Conservation (phyloP, 37 sponge, comb jelly and placozoan genomes). For the Theonella swinhoei region DNA sequence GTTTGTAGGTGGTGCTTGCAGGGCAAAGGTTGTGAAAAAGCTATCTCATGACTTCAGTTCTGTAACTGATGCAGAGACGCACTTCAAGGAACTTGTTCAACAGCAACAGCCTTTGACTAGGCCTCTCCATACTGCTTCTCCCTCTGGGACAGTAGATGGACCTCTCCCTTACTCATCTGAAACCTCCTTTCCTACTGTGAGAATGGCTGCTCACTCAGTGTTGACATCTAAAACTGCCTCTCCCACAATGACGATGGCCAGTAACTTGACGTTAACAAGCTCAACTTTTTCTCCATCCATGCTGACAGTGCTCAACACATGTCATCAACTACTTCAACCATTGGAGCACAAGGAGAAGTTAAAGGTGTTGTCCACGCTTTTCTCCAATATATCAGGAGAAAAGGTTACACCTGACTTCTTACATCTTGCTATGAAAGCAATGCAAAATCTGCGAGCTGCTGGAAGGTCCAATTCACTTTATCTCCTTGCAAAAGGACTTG, state of each 20-base stretch:
- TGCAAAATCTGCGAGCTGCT: background rate
- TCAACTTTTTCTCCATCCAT: no score
- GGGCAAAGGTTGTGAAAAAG: background rate
- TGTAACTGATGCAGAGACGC: conserved; percentile 8
- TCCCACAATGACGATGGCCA: no score
- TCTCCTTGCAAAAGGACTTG: conserved; percentile 13
- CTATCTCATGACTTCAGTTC: background rate
- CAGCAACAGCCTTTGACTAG: no score
- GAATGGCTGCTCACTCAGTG: no score
- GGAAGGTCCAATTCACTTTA: conserved; percentile 25
- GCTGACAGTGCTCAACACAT: no score
- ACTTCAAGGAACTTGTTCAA: background rate
- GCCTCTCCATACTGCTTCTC: no score
- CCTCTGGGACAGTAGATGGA: no score
- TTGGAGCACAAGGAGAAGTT: background rate
- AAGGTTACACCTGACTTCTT: conserved; percentile 21
- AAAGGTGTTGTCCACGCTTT: background rate
- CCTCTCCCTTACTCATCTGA: background rate
- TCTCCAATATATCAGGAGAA: background rate
- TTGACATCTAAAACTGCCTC: no score
- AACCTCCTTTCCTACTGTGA: background rate
- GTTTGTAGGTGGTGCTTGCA: conserved; percentile 25
- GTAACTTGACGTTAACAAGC: no score
- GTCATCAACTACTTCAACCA: background rate
- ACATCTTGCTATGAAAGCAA: background rate